Evolutionary conservation across 30 jellyfish, hydroid and myxozoan genomes (phyloP), one percentile per base, ranked within the genome.

Genomic region (Hydractinia echinata): DNA sequence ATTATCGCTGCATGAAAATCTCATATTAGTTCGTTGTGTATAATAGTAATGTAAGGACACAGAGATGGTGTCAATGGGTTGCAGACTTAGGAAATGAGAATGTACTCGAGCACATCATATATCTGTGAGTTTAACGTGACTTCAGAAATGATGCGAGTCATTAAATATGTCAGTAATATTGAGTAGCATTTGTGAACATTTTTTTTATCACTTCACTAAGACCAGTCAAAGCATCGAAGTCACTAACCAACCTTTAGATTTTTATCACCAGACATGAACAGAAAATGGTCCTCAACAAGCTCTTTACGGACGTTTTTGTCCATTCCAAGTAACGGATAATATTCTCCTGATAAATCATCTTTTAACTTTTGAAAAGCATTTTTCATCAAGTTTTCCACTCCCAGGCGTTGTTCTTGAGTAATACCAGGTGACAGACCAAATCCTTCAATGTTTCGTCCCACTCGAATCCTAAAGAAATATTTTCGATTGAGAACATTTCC

Each of bases 211-310:
- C 44, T 30, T 30, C 44, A 30, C 44, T 30, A 6, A 6, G 10
- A n/a, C 19, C 3, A 64, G 7, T 7, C 10, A 7, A 7, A 6
- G 74, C 18, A n/a, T 44, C 74, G 0, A 6, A n/a, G 39, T 13
- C 19, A 7, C 19, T 58, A 11, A 6, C 74, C 19, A 6, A 53
- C 84, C 77, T 76, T 39, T 20, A 49, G 18, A 21, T 18, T 51
- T 54, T 53, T 53, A 78, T 76, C 77, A 76, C 84, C 84, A 18
- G 54, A 44, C 51, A 16, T 76, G 5, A 76, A 76, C 15, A 76
- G 74, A 21, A 76, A 76, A 55, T 76, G 84, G 54, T 76, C 84
- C 51, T 76, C 84, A 9, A 76, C 77, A 6, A 76, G 76, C 54
- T 54, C 50, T 55, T 76, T 77, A 5, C 58, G 76, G 1, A 76